Conservation (phyloP, 2,888 invertebrate genomes). For the Tenthredo livida region DNA sequence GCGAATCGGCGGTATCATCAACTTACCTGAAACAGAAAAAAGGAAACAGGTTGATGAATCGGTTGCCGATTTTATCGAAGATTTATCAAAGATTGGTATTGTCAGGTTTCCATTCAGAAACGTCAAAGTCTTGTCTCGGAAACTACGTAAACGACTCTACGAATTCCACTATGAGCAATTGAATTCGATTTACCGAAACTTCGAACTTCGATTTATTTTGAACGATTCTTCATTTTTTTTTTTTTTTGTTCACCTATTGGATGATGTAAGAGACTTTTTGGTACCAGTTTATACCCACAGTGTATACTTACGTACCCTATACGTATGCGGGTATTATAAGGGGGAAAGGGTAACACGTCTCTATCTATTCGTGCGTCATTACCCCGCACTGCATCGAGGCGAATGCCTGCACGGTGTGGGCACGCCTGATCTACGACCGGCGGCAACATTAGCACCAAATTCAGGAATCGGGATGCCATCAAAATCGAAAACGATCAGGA, state of each 20-base stretch:
- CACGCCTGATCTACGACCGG: constrained; percentile 39
- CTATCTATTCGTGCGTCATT: constrained; percentile 78
- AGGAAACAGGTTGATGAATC: not conserved
- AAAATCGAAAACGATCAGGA: constrained; percentile 4
- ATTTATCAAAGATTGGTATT: not conserved
- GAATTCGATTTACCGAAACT: not conserved
- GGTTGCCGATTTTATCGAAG: not conserved
- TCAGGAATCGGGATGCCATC: constrained; percentile 19
- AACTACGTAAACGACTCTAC: not conserved
- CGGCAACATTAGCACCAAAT: constrained; percentile 36
- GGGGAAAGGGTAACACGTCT: constrained; percentile 43
- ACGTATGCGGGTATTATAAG: constrained; percentile 6
- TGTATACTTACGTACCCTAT: not conserved
- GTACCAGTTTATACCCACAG: not conserved
- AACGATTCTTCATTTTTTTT: not conserved
- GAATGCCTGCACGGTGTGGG: constrained; percentile 35
- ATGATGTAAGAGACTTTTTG: not conserved
- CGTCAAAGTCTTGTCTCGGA: not conserved
- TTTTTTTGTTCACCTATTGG: not conserved
- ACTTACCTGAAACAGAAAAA: constrained; percentile 42
- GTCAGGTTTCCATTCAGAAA: not conserved
- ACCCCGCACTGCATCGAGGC: constrained; percentile 65
- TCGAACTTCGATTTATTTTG: not conserved
- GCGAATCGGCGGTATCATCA: not conserved
- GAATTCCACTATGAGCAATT: not conserved